Evolutionary conservation across 2,888 invertebrate species (phyloP), one percentile per base, ranked within the genome.

Genomic region (Drosophila helvetica): DNA sequence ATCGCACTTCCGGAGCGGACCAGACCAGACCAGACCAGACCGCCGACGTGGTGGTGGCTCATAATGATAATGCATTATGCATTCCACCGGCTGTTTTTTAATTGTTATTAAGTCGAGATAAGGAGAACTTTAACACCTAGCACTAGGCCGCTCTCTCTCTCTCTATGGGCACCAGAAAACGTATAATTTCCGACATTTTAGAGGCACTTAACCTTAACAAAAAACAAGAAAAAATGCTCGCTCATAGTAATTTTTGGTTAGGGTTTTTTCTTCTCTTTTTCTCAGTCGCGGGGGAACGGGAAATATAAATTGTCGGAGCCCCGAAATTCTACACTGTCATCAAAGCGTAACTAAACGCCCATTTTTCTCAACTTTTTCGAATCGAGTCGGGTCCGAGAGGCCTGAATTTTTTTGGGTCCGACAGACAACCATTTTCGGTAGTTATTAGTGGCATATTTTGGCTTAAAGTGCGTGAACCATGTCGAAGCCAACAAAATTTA

Each of bases 301-400:
- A 84, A 84, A 86, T 84, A 86, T 84, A 84, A 84, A 86, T 86
- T 84, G 75, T 79, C 65, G 55, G 47, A 19, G 38, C 27, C 68
- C 70, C 43, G 43, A 52, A 46, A 70, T 83, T 89, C 86, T 90
- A 91, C 91, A 85, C 88, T 91, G 91, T 91, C 91, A 91, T 91
- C 91, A 90, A 88, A 91, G 91, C 91, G 91, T 91, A 90, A 90
- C 91, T 91, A 91, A 91, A 91, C 88, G 88, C 90, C 89, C 86
- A 90, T 87, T 86, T 86, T 86, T 86, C 89, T 86, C 85, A 79
- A 69, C 76, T 74, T 62, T 56, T 68, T 60, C 63, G 58, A 74
- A 59, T 63, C 15, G 38, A 38, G 33, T 59, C 73, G 66, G 19
- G 51, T 54, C 9, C 5, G 51, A 38, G 6, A 38, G 38, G 38